Base-by-base conservation (phyloP, 2,113 vertebrate genomes). In the Cyprinodon variegatus region DNA sequence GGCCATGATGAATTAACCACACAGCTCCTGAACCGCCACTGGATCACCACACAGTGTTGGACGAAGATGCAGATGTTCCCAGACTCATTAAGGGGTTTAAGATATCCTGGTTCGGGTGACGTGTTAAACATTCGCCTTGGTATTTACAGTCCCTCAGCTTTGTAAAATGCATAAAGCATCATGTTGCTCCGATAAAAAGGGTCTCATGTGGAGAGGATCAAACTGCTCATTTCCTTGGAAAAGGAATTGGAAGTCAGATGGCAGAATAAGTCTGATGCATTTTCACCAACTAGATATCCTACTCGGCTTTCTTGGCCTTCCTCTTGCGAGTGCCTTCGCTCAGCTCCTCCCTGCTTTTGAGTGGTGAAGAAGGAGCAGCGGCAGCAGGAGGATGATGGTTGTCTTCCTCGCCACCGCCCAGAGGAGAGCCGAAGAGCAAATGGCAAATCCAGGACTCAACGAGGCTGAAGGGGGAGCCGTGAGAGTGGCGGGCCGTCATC, bases 301-400 rank as follows among this genome's bases (percentile, higher is more conserved):
- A 98, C 86, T 99, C 97, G 0, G 96, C 97, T 88, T 99, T 99
- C 94, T 99, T 99, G 48, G 94, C 93, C 92, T 98, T 99, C 90
- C 97, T 93, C 90, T 98, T 99, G 82, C 97, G 95, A 11, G 95
- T 92, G 61, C 97, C 96, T 88, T 99, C 98, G 0, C 95, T 96
- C 83, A 97, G 93, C 86, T 99, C 98, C 87, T 99, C 98, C 90
- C 96, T 97, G 77, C 94, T 95, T 90, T 97, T 99, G 74, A 93
- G 88, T 2, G 95, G 93, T 78, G 96, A 94, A 7, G 94, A 75
- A 0, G 95, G 87, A 12, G 81, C 68, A 36, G 87, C 76, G 20
- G 88, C 86, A 0, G 91, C 74, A 0, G 91, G 70, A 40, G 94
- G 81, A 0, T 95, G 95, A 74, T 95, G 93, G 0, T 96, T 92